Conservation (phyloP, 2,797 vertebrate species). For the Rhadinocentrus ornatus region DNA sequence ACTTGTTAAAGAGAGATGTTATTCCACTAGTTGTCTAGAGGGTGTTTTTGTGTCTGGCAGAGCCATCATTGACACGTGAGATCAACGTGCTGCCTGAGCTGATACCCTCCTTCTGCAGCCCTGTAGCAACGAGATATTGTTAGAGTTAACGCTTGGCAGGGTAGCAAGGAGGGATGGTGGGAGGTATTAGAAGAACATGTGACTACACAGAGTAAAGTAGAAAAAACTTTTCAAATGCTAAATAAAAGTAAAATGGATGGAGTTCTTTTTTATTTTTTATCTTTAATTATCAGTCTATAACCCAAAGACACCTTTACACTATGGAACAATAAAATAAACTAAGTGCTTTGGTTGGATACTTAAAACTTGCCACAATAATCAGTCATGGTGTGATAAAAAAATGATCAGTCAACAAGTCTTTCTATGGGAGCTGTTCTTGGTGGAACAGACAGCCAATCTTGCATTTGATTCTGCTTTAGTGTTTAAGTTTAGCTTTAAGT, state of each 20-base stretch:
- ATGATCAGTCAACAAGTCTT: neutral
- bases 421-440: neutral
- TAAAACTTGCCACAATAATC: neutral
- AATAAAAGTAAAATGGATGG: too few relatives aligned
- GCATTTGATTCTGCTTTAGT: neutral
- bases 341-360: neutral
- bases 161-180: conserved; percentile 2
- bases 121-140: conserved; percentile 65
- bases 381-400: neutral
- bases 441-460: neutral
- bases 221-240: neutral
- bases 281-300: neutral
- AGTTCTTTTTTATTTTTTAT: neutral
- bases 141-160: conserved; percentile 50
- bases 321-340: neutral
- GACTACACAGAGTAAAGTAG: conserved; percentile 2
- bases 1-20: conserved; percentile 58
- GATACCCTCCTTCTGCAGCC: conserved; percentile 55
- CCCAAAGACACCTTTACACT: neutral
- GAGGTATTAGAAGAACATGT: neutral
- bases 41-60: conserved; percentile 69
- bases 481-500: too few relatives aligned
- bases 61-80: conserved; percentile 69
- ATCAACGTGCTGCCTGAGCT: conserved; percentile 55
- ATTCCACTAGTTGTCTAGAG: conserved; percentile 38